Conservation (phyloP, 2,888 invertebrate genomes). For the Hecatera dysodea region DNA sequence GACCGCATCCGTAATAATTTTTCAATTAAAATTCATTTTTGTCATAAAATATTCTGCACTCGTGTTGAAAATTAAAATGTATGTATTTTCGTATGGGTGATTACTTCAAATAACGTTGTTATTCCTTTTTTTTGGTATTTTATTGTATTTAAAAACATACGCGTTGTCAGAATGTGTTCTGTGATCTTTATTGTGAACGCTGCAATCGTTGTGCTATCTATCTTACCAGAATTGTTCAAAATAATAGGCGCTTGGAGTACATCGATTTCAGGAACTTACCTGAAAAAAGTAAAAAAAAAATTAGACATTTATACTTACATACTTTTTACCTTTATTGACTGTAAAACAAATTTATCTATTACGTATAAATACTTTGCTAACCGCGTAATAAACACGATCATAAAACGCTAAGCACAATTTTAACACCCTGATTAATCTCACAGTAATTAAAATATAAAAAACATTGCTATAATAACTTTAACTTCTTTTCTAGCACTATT, state of each 20-base stretch:
- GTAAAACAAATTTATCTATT: background rate
- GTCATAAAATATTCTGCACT: slow-evolving; percentile 70
- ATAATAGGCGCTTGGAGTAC: background rate
- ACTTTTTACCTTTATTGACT: background rate
- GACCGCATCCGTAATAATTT: slow-evolving; percentile 83
- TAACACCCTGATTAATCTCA: background rate
- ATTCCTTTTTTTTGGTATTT: slow-evolving; percentile 46
- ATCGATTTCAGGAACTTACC: slow-evolving; percentile 47
- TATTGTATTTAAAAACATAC: slow-evolving; percentile 37
- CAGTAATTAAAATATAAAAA: slow-evolving; percentile 21
- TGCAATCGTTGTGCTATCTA: background rate
- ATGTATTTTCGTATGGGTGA: slow-evolving; percentile 65
- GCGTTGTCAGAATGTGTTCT: background rate
- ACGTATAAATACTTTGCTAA: background rate
- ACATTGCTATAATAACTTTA: background rate
- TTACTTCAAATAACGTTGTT: slow-evolving; percentile 62
- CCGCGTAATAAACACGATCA: background rate
- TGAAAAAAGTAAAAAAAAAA: slow-evolving; percentile 28
- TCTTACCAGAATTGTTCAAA: background rate
- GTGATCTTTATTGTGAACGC: background rate
- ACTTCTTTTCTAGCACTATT: background rate
- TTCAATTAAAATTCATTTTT: slow-evolving; percentile 82
- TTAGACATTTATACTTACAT: background rate
- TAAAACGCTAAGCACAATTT: slow-evolving; percentile 6
- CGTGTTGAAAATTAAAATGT: slow-evolving; percentile 69